These are phyloP conservation scores for Drosophila setosimentum DNA, from an alignment of 2,888 invertebrate genomes.

Conservation along the genomic window DNA sequence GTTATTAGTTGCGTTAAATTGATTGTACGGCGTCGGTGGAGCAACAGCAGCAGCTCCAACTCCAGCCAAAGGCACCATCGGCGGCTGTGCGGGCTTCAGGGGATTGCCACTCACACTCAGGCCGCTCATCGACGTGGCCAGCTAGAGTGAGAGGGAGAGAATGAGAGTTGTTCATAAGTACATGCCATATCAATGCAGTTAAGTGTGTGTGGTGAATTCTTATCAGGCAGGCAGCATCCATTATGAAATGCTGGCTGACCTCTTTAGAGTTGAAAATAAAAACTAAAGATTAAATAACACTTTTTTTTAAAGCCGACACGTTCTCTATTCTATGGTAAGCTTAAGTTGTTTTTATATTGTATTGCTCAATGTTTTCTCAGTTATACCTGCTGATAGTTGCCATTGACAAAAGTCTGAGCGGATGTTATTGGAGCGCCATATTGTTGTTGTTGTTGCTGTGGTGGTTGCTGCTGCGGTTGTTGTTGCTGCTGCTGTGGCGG, in stretches of 20 bases:
- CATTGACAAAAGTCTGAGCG: slow-evolving; percentile 78
- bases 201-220: slow-evolving; percentile 28
- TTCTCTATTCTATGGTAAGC: neutral
- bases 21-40: slow-evolving; percentile 57
- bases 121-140: slow-evolving; percentile 82
- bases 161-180: slow-evolving; percentile 16
- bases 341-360: neutral
- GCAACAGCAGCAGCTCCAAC: slow-evolving; percentile 37
- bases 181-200: slow-evolving; percentile 39
- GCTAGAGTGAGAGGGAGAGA: slow-evolving; percentile 51
- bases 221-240: slow-evolving; percentile 51
- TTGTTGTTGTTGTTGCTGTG: slow-evolving; percentile 61
- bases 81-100: slow-evolving; percentile 62
- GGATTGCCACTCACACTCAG: slow-evolving; percentile 77
- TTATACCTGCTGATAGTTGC: slow-evolving; percentile 84
- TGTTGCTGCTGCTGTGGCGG: slow-evolving; percentile 54
- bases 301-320: neutral
- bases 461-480: slow-evolving; percentile 43
- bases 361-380: neutral
- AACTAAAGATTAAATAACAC: slow-evolving; percentile 6
- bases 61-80: slow-evolving; percentile 35
- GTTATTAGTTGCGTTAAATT: slow-evolving; percentile 55
- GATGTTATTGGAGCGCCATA: slow-evolving; percentile 70
- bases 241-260: slow-evolving; percentile 40
- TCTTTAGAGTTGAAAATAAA: slow-evolving; percentile 26